phyloP scores from a whole-genome alignment of 1,140 invertebrate species.

The Metopolophium dirhodum region DNA sequence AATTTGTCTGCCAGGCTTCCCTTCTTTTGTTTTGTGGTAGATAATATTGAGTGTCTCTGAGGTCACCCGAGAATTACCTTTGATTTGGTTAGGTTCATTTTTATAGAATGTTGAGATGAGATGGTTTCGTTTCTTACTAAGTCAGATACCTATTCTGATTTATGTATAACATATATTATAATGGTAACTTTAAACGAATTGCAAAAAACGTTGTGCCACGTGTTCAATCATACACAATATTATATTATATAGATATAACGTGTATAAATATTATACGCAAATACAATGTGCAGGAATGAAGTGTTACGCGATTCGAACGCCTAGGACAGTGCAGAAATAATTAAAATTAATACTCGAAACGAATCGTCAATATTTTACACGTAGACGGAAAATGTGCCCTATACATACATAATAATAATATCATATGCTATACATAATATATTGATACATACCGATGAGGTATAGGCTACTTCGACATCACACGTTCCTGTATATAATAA shows the following conservation, averaged over 20 bases:
- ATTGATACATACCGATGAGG: not conserved
- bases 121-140: not conserved
- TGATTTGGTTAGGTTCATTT: not conserved
- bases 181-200: not conserved
- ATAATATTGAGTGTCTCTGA: not conserved
- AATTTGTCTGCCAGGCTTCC: not conserved
- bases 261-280: not conserved
- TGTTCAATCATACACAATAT: not conserved
- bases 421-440: not conserved
- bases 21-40: not conserved
- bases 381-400: not conserved
- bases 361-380: constrained; percentile 5
- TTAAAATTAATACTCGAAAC: not conserved
- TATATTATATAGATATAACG: not conserved
- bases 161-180: not conserved
- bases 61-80: no score
- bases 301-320: not conserved
- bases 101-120: not conserved
- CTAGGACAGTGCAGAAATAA: not conserved
- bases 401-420: not conserved
- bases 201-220: not conserved
- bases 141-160: not conserved
- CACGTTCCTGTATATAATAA: not conserved
- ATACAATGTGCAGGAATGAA: not conserved
- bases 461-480: not conserved